These are phyloP conservation scores for Drepanosiphum platanoidis DNA, from an alignment of 2,888 invertebrate species.

Conservation along the genomic window DNA sequence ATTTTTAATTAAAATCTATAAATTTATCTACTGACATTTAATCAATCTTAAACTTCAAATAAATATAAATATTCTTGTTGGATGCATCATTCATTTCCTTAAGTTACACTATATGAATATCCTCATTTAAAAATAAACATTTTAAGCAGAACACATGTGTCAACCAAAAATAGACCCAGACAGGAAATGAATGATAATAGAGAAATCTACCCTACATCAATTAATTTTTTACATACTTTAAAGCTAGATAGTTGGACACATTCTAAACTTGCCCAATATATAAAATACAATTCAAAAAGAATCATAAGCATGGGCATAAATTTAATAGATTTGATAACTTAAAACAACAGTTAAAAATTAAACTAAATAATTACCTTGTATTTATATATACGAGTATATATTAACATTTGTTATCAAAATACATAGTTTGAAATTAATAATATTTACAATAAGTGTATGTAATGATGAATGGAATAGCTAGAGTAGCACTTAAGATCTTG, in stretches of 20 bases:
- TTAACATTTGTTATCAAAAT: no score
- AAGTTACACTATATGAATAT: background rate
- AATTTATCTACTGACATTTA: background rate
- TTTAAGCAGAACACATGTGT: constrained; percentile 37
- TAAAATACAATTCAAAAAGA: background rate
- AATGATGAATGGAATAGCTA: no score
- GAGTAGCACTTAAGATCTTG: no score
- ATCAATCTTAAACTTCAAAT: background rate
- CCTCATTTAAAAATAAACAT: constrained; percentile 25
- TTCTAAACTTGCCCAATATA: constrained; percentile 4
- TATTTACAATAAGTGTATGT: no score
- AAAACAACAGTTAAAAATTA: no score
- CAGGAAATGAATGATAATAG: constrained; percentile 57
- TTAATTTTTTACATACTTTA: background rate
- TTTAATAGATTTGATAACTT: background rate
- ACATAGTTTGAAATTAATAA: no score
- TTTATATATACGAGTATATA: no score
- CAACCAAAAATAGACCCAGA: constrained; percentile 50
- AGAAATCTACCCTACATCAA: background rate
- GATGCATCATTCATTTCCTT: background rate
- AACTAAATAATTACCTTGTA: no score
- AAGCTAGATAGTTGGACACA: background rate
- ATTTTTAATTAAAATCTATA: background rate
- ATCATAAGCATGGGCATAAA: background rate
- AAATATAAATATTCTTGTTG: background rate